Base-by-base conservation (phyloP, 2,113 vertebrate species). In the Amblyopsis rosae region DNA sequence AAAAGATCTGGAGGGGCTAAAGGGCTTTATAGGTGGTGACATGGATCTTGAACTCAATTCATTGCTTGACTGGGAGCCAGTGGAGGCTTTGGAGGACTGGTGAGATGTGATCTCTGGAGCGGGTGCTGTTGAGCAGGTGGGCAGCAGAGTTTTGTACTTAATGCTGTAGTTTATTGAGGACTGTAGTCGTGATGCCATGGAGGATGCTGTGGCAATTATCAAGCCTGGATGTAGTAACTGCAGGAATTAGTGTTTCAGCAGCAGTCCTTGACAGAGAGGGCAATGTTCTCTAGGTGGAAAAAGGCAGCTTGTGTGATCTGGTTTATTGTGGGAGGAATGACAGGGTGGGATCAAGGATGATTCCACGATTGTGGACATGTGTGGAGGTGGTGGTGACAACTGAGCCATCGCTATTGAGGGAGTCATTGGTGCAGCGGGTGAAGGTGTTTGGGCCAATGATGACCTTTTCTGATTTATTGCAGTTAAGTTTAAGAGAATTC, bases 281-380 rank as follows among this genome's bases (percentile, higher is more conserved):
- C 59, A 60, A 60, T 60, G 59, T 41, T 60, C 33, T 12, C 45
- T 6, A 41, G 59, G 32, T 60, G 33, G 15, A 41, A 60, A 19
- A 41, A 60, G 12, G 59, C 4, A 10, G 13, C 1, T 60, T 46
- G 32, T 12, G 32, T 60, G 10, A 60, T 41, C 4, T 60, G 59
- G 35, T 60, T 60, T 11, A 41, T 32, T 60, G 59, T 4, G 59
- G 59, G 12, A 60, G 13, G 33, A 41, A 60, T 8, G 59, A 13
- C 12, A 60, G 59, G 33, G 59, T 46, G 2, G 32, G 59, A 35
- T 60, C 17, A 12, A 41, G 33, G 59, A 60, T 60, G 59, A 60
- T 59, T 53, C 50, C 50, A 53, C 12, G 26, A 26, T 26, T 26
- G 26, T 2, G 50, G 50, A 53, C 50, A 3, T 1, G 50, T 12